Base-by-base conservation (phyloP, 2,113 vertebrate species). In the Melospiza melodia region DNA sequence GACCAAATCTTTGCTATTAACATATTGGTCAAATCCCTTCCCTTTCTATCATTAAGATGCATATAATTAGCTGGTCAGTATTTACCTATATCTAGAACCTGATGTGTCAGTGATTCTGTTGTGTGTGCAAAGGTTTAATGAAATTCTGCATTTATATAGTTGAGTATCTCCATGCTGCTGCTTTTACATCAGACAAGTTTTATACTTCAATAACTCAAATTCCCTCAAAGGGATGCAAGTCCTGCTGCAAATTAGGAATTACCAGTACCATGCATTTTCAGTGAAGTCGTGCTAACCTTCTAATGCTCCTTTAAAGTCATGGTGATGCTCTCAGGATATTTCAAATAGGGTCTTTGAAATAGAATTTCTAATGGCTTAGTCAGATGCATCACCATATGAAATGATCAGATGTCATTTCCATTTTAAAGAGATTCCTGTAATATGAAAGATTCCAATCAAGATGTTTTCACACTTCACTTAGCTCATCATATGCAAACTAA, bases 381-480 rank as follows among this genome's bases (percentile, higher is more conserved):
- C 59, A 84, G 55, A 80, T 4, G 4, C 51, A 17, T 90, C 62
- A 15, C 79, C 62, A 41, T 78, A n/a, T 85, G 52, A 77, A 82
- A 49, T 41, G 66, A 71, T 78, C 83, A 75, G 66, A 58, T 92
- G 71, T 55, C 62, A 37, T 43, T 93, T 84, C 65, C 55, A 41
- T 89, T 68, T 93, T 80, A 43, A 87, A 69, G 33, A 71, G 79
- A 58, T 71, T 49, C 4, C 4, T 62, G 28, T 82, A 22, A 67
- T 37, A 37, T 49, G 43, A 55, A 85, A 90, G 46, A 69, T 58
- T 44, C n/a, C 67, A 78, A 33, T 95, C 21, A 78, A 82, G 89
- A 49, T 65, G 46, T 62, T 82, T 82, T 85, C 66, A 72, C 46
- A 30, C 39, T 91, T 94, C 35, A n/a, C 27, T 74, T 59, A 89